Conservation (phyloP, 1,140 invertebrate genomes). For the Ylistrum balloti region DNA sequence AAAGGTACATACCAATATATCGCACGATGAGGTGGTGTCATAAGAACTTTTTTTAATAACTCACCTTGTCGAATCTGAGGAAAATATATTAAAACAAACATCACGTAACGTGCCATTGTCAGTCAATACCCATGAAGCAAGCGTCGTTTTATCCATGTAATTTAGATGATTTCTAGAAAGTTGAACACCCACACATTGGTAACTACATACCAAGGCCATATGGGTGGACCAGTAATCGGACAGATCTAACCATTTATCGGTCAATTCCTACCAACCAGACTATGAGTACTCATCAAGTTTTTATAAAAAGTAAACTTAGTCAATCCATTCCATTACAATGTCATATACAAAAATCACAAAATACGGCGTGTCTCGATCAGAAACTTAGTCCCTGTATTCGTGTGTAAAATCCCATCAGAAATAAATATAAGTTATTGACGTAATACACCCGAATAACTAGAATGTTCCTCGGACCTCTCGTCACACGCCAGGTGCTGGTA, state of each 20-base stretch:
- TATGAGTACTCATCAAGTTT: not conserved
- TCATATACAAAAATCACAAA: not conserved
- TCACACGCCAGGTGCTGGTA: conserved; percentile 15
- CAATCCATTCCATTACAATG: not conserved
- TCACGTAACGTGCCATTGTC: not conserved
- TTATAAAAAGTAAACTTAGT: not conserved
- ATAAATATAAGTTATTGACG: not conserved
- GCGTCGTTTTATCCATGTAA: not conserved
- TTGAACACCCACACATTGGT: not conserved
- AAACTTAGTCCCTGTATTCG: not conserved
- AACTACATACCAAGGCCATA: not conserved
- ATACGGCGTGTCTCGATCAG: not conserved
- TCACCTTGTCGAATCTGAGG: not conserved
- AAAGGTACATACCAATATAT: not conserved
- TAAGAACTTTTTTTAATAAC: not conserved
- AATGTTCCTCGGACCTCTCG: conserved; percentile 12
- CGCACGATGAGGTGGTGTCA: not conserved
- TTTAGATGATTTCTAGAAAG: not conserved
- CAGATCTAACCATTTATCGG: not conserved
- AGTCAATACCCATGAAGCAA: not conserved
- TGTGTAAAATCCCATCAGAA: not conserved
- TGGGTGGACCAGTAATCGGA: not conserved
- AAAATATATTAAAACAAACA: not conserved
- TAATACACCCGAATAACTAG: conserved; percentile 1
- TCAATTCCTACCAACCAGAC: not conserved